Conservation (phyloP, 2,888 invertebrate genomes). For the Nephrotoma flavescens region DNA sequence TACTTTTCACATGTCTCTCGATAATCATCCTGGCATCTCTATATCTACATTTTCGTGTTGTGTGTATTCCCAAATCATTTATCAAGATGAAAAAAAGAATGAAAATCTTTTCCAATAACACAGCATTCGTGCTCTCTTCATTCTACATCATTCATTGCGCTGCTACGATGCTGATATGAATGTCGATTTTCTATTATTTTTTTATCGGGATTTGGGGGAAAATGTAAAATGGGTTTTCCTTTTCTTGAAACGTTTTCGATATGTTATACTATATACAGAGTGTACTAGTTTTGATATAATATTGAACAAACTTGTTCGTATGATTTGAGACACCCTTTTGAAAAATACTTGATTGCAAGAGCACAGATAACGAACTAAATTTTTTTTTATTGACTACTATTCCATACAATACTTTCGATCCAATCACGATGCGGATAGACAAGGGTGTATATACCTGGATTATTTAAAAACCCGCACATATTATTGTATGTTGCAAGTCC, state of each 20-base stretch:
- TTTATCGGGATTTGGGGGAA: background rate
- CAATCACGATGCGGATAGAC: conserved; percentile 39
- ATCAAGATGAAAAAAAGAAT: background rate
- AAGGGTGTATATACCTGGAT: conserved; percentile 43
- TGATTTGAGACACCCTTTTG: background rate
- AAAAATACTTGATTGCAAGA: too few species aligned
- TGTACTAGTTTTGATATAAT: background rate
- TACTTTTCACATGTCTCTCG: background rate
- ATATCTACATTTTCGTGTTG: background rate
- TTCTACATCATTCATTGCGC: background rate
- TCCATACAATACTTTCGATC: conserved; percentile 44
- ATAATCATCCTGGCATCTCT: background rate
- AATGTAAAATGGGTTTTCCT: background rate
- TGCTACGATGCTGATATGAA: background rate
- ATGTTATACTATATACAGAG: background rate
- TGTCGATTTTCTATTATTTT: background rate
- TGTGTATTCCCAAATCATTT: background rate
- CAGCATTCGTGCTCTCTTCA: background rate
- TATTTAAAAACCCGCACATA: background rate
- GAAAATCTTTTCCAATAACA: too few species aligned
- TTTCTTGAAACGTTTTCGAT: background rate
- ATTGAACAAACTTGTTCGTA: background rate
- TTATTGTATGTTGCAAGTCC: background rate
- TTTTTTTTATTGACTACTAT: background rate
- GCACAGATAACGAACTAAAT: background rate